Evolutionary conservation across 2,888 invertebrate species (phyloP), one percentile per base, ranked within the genome.

Genomic region (Netelia melanura): DNA sequence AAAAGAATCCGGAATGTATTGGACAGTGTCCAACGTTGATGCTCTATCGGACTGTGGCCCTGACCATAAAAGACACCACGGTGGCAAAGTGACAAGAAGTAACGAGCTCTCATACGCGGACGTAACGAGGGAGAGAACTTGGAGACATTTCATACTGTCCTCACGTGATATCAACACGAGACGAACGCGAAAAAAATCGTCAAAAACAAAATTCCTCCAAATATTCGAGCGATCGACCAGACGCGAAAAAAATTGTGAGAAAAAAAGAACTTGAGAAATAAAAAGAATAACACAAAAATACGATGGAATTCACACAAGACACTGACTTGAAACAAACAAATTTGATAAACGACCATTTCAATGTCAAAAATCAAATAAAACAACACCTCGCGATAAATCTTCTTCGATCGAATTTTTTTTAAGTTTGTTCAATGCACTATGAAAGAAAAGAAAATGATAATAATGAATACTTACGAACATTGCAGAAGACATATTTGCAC

Each of bases 11-110:
- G 89, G 88, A 91, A 92, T 91, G 87, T 52, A 52, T 93, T 92
- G 92, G 90, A 89, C 38, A 52, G 58, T 38, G 54, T 90, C 92
- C 92, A 93, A 90, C 74, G 56, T 71, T 71, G 62, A 64, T 70
- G 81, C 68, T 86, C 68, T 68, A 17, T 68, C 70, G 86, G 81
- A 65, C 87, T 78, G 76, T 90, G 89, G 87, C 91, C 90, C 89
- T 91, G 90, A 89, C 91, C 92, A 92, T 92, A 92, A 91, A 92
- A 90, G 92, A 85, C 84, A 85, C 83, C 86, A 85, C 81, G 83
- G 88, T 92, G 92, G 93, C 93, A 92, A 81, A 67, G 81, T 90
- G 91, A 91, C 93, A 93, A 92, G 83, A 86, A 79, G 61, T 81
- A 83, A 71, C 83, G 83, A 67, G 84, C 81, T 70, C 62, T 79